Base-by-base conservation (phyloP, 2,113 vertebrate species). In the Atherinomorus stipes region DNA sequence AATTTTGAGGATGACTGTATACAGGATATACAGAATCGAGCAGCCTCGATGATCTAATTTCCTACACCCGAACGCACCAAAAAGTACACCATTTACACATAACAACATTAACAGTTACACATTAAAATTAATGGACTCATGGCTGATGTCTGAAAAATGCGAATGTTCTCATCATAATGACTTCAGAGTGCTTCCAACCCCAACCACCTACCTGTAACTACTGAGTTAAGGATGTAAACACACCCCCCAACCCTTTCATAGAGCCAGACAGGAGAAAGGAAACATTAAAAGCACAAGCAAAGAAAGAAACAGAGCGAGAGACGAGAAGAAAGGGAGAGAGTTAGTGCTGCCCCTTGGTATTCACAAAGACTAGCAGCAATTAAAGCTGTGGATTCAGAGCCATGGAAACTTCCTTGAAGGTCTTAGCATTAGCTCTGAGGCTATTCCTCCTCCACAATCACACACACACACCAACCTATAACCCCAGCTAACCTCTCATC, bases 381-480 rank as follows among this genome's bases (percentile, higher is more conserved):
- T 89, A 83, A 83, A 81, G 77, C 74, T 69, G 67, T 65, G 71
- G 69, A 60, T 80, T 84, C 74, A 72, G 59, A 65, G 76, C 84
- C 64, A 74, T 57, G 40, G 61, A 79, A 64, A 76, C 71, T 64
- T 85, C 87, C 80, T 75, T 88, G 58, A 87, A 88, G 81, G 77
- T 81, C 73, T 81, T 81, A 74, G 79, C 88, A 85, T 58, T 65
- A 64, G 56, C 76, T 86, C 59, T 47, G 52, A 74, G 71, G 73
- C 75, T 58, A 11, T 38, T 52, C 34, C 64, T 80, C 62, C 75
- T 64, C 57, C 68, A 68, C 65, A 61, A 54, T 52, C 64, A 58
- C 61, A 50, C 52, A 57, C 56, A 53, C 23, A 59, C 52, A 65
- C 31, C 64, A 51, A 40, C 65, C 49, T 13, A 9, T 65, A 72